Base-by-base conservation (phyloP, 2,797 vertebrate species). In the Danio albolineatus region DNA sequence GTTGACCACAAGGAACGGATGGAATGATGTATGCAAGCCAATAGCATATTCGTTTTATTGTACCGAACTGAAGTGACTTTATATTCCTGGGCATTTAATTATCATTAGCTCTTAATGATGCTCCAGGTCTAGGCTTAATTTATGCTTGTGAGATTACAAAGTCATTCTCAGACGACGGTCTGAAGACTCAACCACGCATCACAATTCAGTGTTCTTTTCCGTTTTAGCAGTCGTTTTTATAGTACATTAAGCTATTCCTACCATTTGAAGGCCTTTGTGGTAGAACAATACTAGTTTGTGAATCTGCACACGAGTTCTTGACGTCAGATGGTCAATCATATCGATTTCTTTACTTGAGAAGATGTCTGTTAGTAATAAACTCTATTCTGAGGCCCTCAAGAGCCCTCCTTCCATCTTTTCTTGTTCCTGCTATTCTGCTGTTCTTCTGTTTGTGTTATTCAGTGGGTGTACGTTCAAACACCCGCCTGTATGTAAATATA, bases 401-500 rank as follows among this genome's bases (percentile, higher is more conserved):
- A 19, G 53, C 38, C 41, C 9, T 38, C 21, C 19, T 54, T 81
- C 49, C 46, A 17, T 4, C 65, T 61, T 16, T 61, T 12, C 69
- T 44, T 5, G 14, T 53, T 79, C 67, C 7, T 56, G 46, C 51
- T 14, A 21, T 56, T 73, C 21, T 73, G 17, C 4, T 17, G 21
- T 16, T 69, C 66, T 64, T 9, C 56, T 12, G 0, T 53, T 59
- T 61, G 17, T 62, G 0, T 70, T 59, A 12, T 78, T 60, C 10
- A 17, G 60, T 64, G 59, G 75, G 57, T 76, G 46, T 76, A 65
- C 39, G 21, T 60, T 65, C 17, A 59, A 56, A 36, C 59, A 53
- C 57, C 39, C 71, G 60, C 53, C 49, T 39, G 44, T 80, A 12
- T 83, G 83, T 78, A 78, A 81, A 81, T 78, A 81, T 62, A 7